phyloP scores from a whole-genome alignment of 2,797 vertebrate species.

The Cetoscarus ocellatus region DNA sequence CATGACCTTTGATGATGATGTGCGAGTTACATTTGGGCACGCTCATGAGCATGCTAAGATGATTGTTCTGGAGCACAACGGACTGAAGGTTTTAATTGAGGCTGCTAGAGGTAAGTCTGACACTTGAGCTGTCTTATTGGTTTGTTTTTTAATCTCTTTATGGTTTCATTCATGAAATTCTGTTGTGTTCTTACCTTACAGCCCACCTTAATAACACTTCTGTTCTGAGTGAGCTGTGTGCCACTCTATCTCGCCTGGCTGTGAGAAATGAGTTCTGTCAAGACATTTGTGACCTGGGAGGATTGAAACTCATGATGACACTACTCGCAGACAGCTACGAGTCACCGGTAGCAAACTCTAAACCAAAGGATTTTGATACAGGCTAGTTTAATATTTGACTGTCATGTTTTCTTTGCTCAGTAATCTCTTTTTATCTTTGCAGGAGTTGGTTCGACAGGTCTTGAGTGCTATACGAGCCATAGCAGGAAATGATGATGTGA shows the following conservation, averaged over 20 bases:
- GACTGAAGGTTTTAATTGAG: conserved; percentile 90
- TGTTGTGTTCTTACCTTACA: conserved; percentile 51
- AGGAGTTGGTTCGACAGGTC: conserved; percentile 95
- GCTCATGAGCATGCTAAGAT: conserved; percentile 94
- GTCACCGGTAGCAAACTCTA: conserved; percentile 82
- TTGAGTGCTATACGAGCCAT: conserved; percentile 89
- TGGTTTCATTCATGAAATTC: neutral
- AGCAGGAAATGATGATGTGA: conserved; percentile 95
- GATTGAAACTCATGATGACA: conserved; percentile 89
- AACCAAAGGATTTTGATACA: neutral
- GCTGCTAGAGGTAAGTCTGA: conserved; percentile 89
- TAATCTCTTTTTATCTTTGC: conserved; percentile 4
- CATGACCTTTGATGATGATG: conserved; percentile 96
- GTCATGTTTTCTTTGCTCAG: neutral
- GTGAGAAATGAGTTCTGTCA: conserved; percentile 98
- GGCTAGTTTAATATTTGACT: neutral
- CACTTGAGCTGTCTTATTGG: neutral
- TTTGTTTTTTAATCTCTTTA: neutral
- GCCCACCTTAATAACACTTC: conserved; percentile 83
- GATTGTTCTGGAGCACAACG: conserved; percentile 91
- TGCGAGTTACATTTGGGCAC: conserved; percentile 92
- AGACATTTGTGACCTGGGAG: conserved; percentile 94
- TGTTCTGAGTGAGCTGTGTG: conserved; percentile 92
- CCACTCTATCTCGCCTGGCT: conserved; percentile 90
- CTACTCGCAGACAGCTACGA: conserved; percentile 90